A percentile compares a stretch with the other conserved stretches of the same genome.
Conservation (phyloP, 2,797 vertebrate genomes). For the Gila robusta region DNA sequence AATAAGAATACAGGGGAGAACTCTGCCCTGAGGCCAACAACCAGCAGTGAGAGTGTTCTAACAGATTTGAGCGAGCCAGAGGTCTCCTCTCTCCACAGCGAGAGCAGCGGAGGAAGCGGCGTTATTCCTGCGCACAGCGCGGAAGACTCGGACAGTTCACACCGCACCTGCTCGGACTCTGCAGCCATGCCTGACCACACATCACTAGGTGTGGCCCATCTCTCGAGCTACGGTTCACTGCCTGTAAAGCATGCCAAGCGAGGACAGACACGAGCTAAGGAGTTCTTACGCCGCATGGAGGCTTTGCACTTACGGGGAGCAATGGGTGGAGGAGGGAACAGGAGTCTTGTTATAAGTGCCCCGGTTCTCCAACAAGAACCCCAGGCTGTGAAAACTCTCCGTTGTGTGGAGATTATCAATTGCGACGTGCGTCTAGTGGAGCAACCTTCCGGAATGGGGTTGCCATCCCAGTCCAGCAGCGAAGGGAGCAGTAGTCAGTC, state of each 20-base stretch:
- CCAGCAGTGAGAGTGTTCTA: constrained; percentile 95
- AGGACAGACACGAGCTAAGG: constrained; percentile 85
- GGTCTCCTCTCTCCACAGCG: constrained; percentile 92
- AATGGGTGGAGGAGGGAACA: constrained; percentile 77
- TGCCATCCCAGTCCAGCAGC: constrained; percentile 76
- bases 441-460: constrained; percentile 51
- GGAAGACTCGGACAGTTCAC: constrained; percentile 81
- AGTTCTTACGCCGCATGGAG: constrained; percentile 93
- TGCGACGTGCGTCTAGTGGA: constrained; percentile 76
- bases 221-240: constrained; percentile 72
- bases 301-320: constrained; percentile 83
- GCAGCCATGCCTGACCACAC: constrained; percentile 82
- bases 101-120: constrained; percentile 91
- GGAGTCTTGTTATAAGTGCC: constrained; percentile 84
- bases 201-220: constrained; percentile 70
- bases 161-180: constrained; percentile 78
- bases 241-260: constrained; percentile 83
- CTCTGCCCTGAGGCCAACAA: constrained; percentile 86
- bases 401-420: constrained; percentile 85
- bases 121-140: constrained; percentile 73
- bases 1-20: constrained; percentile 78
- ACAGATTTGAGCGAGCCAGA: constrained; percentile 97
- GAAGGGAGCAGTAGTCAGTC: constrained; percentile 87
- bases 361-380: constrained; percentile 88
- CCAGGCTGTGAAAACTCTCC: constrained; percentile 81